Evolutionary conservation across 2,797 vertebrate species (phyloP), one percentile per base, ranked within the genome.

Genomic region (Toxotes lorentzi): DNA sequence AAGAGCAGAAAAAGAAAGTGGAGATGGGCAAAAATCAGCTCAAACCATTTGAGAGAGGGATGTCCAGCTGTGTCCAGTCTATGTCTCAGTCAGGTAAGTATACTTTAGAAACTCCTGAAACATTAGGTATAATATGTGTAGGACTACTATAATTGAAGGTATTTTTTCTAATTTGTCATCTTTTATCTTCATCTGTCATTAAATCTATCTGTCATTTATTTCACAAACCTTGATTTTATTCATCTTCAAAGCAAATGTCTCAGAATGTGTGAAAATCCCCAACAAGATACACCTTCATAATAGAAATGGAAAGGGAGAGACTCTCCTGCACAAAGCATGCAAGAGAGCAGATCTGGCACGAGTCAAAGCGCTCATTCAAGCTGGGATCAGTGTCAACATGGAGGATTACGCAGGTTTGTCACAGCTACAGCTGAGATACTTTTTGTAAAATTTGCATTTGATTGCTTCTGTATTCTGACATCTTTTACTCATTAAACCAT

Each of bases 361-460:
- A 41, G 93, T 96, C 79, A 95, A 88, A 91, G 54, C 32, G 13
- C 91, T 97, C 0, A 91, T 97, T 88, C 85, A 93, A 50, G 94
- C 93, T 81, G 96, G 96, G 83, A 86, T 95, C 76, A 70, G 87
- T 77, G 86, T 97, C 65, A 95, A 98, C 91, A 63, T 88, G 13
- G 85, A 91, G 84, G 96, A 98, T 82, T 72, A 96, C 75, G 94
- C 96, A 96, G 97, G 97, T 98, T 80, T 89, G 90, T 69, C 79
- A 75, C 58, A 73, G 38, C 10, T 40, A 75, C 59, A 73, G 38
- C 10, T 40, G 9, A 59, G 17, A 24, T 47, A 19, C 14, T 30
- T 54, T 9, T 53, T 58, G 48, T 30, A 3, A 3, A 30, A n/a
- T 34, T 38, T 32, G 5, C 53, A 68, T 24, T 5, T 38, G 3